Conservation (phyloP, 2,797 vertebrate genomes). For the Gymnoscopelus braueri region DNA sequence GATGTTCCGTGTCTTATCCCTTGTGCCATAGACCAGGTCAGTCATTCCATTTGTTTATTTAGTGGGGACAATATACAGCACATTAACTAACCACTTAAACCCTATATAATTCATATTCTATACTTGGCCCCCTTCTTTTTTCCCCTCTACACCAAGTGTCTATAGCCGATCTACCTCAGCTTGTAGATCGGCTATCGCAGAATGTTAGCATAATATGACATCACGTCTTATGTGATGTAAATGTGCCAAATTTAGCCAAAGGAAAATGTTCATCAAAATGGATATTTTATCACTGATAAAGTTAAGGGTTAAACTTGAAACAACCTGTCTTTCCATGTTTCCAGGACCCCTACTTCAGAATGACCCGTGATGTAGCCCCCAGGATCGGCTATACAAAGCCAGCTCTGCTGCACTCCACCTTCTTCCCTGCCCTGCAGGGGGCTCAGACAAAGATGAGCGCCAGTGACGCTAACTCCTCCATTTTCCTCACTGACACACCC, state of each 20-base stretch:
- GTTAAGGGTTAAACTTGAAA: not conserved
- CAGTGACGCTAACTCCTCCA: constrained; percentile 94
- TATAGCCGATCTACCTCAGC: too few relatives aligned
- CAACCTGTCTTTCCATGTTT: not conserved
- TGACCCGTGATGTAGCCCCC: constrained; percentile 97
- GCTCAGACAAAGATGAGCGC: constrained; percentile 99
- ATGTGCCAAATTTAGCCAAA: too few relatives aligned
- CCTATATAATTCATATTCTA: too few relatives aligned
- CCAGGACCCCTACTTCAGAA: constrained; percentile 97
- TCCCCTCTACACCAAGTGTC: too few relatives aligned
- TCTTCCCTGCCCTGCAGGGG: constrained; percentile 97
- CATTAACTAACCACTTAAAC: too few relatives aligned
- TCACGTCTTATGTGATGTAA: too few relatives aligned
- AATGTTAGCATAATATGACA: too few relatives aligned
- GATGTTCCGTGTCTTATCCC: constrained; percentile 97
- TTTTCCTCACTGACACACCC: constrained; percentile 95
- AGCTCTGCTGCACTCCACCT: constrained; percentile 93
- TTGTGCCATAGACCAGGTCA: constrained; percentile 97
- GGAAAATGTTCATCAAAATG: too few relatives aligned
- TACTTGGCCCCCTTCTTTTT: too few relatives aligned
- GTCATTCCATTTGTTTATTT: not conserved
- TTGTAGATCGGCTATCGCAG: too few relatives aligned
- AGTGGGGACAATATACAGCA: too few relatives aligned
- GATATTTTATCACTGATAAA: not conserved
- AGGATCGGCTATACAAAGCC: constrained; percentile 93